Base-by-base conservation (phyloP, 2,888 invertebrate genomes). In the Alcis repandata region DNA sequence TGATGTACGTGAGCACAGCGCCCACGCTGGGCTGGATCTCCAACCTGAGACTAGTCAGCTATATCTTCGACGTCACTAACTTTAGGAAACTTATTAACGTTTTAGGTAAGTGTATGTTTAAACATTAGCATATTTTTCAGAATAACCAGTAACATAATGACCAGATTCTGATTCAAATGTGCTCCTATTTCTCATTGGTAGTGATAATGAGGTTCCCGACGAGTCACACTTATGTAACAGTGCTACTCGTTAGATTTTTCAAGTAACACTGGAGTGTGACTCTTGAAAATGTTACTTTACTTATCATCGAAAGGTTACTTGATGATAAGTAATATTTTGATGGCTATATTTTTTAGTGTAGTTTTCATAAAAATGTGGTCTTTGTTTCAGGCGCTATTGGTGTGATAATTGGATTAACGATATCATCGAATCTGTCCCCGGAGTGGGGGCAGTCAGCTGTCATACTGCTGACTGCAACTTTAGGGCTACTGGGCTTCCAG, bases 41-140 rank as follows among this genome's bases (percentile, higher is more conserved):
- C 19, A 78, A 77, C 6, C 74, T 84, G 6, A 77, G 79, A 0
- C 76, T 83, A n/a, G 62, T 87, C 15, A 78, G 78, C 45, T 83
- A 83, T 36, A 46, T 88, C 1, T 76, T 87, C n/a, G 84, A 81
- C 51, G 68, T 82, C n/a, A 85, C 82, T 11, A 76, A 84, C 48
- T 86, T 83, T 27, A 86, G 90, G 51, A 92, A 90, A 78, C 64
- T 87, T 7, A 71, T 91, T 2, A 91, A 90, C 67, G 76, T 78
- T 20, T 63, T 89, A 41, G 90, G 92, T 91, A 70, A 71, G 79
- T 53, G 77, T 53, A n/a, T n/a, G n/a, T n/a, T n/a, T n/a, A n/a
- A n/a, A n/a, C n/a, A n/a, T n/a, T n/a, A n/a, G n/a, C n/a, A n/a
- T n/a, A n/a, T n/a, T n/a, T n/a, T n/a, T n/a, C n/a, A n/a, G n/a